A percentile compares a stretch with the other conserved stretches of the same genome.
Evolutionary conservation across 2,797 vertebrate species (phyloP).

Genomic region (Cheracebus regulus): DNA sequence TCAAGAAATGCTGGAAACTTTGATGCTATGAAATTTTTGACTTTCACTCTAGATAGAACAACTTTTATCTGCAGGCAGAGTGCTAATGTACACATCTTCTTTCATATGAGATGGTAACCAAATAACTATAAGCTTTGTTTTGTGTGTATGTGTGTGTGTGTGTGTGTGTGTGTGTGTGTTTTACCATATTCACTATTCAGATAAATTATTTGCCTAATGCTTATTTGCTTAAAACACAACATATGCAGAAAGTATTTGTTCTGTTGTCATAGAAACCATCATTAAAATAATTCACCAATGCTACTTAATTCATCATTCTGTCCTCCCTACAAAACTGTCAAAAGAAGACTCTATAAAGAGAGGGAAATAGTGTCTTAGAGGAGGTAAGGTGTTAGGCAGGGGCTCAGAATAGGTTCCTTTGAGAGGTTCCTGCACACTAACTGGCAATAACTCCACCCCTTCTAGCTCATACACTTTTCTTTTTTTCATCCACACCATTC

Average conservation of each 20-base stretch:
- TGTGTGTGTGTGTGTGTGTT: background rate
- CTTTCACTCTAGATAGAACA: background rate
- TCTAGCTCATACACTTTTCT: background rate
- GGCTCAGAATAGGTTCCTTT: background rate
- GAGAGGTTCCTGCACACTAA: background rate
- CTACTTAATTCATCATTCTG: constrained; percentile 82
- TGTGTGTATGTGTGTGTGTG: background rate
- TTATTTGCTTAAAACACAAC: constrained; percentile 80
- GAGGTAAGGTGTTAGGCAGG: background rate
- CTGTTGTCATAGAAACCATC: constrained; percentile 85
- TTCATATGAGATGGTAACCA: background rate
- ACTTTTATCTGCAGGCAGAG: background rate
- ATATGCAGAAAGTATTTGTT: constrained; percentile 77
- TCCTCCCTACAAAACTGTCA: constrained; percentile 70
- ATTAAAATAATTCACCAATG: constrained; percentile 80
- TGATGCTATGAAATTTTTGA: background rate
- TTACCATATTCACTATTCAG: constrained; percentile 55
- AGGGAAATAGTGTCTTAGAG: background rate
- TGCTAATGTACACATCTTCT: background rate
- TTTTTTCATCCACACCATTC: constrained; percentile 67
- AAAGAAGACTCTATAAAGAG: constrained; percentile 55
- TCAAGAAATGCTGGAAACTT: background rate
- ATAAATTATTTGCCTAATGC: constrained; percentile 77
- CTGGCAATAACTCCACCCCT: background rate
- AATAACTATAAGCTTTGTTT: background rate